A percentile compares a stretch with the other conserved stretches of the same genome.
Conservation (phyloP, 2,797 vertebrate genomes). For the Anguilla megastoma region DNA sequence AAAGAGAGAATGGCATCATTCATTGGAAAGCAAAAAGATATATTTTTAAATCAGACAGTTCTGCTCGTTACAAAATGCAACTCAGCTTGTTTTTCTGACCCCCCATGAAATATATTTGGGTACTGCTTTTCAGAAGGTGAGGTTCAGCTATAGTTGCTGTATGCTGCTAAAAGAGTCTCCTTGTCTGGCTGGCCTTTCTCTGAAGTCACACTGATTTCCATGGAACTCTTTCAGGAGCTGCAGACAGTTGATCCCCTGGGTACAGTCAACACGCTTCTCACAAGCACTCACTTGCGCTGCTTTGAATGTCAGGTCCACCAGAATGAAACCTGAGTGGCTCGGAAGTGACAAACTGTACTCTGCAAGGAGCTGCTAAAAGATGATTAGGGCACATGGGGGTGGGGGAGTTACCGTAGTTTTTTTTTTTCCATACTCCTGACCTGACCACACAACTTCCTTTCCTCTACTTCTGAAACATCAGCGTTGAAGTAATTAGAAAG, state of each 20-base stretch:
- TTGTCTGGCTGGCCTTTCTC: slow-evolving; percentile 48
- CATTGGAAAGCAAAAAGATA: slow-evolving; percentile 38
- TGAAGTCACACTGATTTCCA: slow-evolving; percentile 63
- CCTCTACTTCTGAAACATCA: slow-evolving; percentile 8
- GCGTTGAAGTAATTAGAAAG: not conserved
- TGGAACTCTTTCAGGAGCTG: slow-evolving; percentile 54
- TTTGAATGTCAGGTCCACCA: slow-evolving; percentile 32
- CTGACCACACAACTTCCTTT: not conserved
- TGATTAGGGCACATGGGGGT: not conserved
- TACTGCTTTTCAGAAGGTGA: slow-evolving; percentile 1
- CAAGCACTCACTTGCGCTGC: slow-evolving; percentile 11
- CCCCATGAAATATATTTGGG: slow-evolving; percentile 30
- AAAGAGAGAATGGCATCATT: slow-evolving; percentile 24
- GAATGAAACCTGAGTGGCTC: slow-evolving; percentile 4
- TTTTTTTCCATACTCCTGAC: not conserved
- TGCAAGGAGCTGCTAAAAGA: slow-evolving; percentile 13
- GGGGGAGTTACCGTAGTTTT: not conserved
- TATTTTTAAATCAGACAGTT: not conserved
- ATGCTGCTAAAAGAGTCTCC: slow-evolving; percentile 40
- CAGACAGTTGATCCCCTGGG: slow-evolving; percentile 44
- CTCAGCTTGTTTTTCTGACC: slow-evolving; percentile 25
- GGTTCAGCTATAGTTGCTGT: slow-evolving; percentile 23
- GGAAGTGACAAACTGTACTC: slow-evolving; percentile 25
- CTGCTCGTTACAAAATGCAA: not conserved
- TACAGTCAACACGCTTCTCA: slow-evolving; percentile 44